These are phyloP conservation scores for Prunella fulvescens DNA, from an alignment of 2,113 vertebrate species.

Conservation along the genomic window DNA sequence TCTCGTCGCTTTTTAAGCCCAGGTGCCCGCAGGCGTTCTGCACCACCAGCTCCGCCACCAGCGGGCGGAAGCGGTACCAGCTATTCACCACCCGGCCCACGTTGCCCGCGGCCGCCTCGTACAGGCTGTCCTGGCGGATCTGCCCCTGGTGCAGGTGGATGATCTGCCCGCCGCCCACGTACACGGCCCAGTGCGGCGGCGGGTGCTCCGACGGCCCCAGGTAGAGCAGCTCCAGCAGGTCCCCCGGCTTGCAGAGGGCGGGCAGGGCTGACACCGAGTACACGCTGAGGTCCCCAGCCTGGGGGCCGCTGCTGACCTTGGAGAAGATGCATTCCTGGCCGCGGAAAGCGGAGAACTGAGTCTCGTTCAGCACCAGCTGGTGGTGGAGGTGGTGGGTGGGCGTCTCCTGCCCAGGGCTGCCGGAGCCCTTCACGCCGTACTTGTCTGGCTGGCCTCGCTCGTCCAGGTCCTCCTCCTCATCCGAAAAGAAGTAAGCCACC, in stretches of 20 bases:
- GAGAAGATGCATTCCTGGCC: constrained; percentile 99
- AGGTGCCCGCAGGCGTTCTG: constrained; percentile 96
- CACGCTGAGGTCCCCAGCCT: constrained; percentile 89
- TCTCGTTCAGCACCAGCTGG: constrained; percentile 85
- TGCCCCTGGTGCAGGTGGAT: constrained; percentile 95
- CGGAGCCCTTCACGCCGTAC: constrained; percentile 79
- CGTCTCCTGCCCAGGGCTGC: constrained; percentile 66
- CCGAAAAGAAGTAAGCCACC: constrained; percentile 99
- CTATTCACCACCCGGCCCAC: constrained; percentile 93
- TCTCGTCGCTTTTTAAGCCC: constrained; percentile 90
- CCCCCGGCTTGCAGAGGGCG: constrained; percentile 92
- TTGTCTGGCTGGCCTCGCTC: constrained; percentile 92
- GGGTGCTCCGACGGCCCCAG: constrained; percentile 80
- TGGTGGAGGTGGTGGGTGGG: constrained; percentile 71
- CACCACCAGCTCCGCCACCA: constrained; percentile 92
- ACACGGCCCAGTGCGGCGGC: constrained; percentile 94
- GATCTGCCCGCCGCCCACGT: constrained; percentile 88
- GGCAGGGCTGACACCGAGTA: constrained; percentile 88
- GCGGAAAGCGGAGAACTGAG: constrained; percentile 95
- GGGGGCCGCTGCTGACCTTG: constrained; percentile 88
- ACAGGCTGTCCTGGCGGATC: constrained; percentile 95
- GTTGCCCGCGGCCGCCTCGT: constrained; percentile 86
- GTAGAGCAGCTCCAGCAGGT: constrained; percentile 91
- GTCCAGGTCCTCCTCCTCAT: constrained; percentile 99
- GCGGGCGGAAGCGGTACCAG: constrained; percentile 95